Evolutionary conservation across 1,140 invertebrate genomes (phyloP).

Genomic region (Habropoda laboriosa): DNA sequence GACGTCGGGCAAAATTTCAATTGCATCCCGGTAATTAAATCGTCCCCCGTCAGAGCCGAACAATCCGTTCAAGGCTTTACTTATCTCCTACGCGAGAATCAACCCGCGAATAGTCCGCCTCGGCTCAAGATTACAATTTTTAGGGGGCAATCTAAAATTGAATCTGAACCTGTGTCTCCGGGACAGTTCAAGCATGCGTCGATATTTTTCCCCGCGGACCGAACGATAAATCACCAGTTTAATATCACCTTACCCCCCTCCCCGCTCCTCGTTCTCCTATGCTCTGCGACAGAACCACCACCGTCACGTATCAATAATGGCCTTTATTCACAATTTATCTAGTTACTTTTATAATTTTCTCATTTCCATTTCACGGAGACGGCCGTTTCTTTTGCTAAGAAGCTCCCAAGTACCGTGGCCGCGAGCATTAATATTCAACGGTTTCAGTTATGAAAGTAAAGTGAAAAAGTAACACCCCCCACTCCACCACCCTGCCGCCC

Average conservation of each 20-base stretch:
- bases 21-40: conserved; percentile 31
- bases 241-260: conserved; percentile 48
- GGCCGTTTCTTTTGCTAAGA: conserved; percentile 65
- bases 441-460: conserved; percentile 81
- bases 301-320: conserved; percentile 70
- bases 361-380: conserved; percentile 76
- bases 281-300: conserved; percentile 16
- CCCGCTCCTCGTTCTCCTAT: too few relatives aligned
- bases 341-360: conserved; percentile 79
- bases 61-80: conserved; percentile 11
- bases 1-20: conserved; percentile 11
- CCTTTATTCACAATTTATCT: conserved; percentile 75
- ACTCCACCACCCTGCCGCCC: conserved; percentile 37
- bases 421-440: conserved; percentile 80
- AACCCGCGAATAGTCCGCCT: neutral
- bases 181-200: neutral
- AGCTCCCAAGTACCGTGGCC: conserved; percentile 69
- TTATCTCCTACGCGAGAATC: too few relatives aligned
- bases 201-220: conserved; percentile 12
- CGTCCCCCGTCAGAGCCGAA: neutral
- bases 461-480: conserved; percentile 78
- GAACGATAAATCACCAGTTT: conserved; percentile 49
- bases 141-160: conserved; percentile 39
- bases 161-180: conserved; percentile 12
- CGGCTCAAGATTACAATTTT: conserved; percentile 22